Percentiles rank a stretch among this genome's conserved stretches.
Evolutionary conservation across 2,113 vertebrate genomes (phyloP).

Genomic region (Sturnira hondurensis): DNA sequence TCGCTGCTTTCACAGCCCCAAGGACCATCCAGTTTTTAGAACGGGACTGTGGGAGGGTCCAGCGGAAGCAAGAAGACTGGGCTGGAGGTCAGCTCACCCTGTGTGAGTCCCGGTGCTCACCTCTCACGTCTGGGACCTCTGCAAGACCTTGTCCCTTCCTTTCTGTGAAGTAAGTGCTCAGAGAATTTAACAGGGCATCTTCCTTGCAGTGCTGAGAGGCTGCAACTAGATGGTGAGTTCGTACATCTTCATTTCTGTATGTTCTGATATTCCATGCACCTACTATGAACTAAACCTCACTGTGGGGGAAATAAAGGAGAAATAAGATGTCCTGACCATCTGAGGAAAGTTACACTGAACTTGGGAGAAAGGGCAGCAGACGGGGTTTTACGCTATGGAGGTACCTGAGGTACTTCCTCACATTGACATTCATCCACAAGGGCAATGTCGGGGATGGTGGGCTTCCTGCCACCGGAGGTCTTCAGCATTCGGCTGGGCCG

Average conservation of each 20-base stretch:
- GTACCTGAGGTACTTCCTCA: background rate
- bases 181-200: background rate
- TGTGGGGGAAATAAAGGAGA: background rate
- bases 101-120: background rate
- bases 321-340: background rate
- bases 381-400: background rate
- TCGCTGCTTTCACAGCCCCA: background rate
- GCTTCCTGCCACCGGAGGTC: background rate
- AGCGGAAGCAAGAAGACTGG: background rate
- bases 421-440: background rate
- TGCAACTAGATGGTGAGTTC: background rate
- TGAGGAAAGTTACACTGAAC: background rate
- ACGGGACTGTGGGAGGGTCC: background rate
- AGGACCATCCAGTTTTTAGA: background rate
- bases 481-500: background rate
- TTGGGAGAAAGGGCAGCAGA: background rate
- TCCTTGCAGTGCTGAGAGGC: background rate
- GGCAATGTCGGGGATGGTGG: background rate
- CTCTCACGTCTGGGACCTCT: background rate
- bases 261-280: background rate
- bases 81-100: background rate
- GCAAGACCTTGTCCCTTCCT: background rate
- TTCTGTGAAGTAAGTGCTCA: background rate
- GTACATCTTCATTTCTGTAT: background rate
- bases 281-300: background rate